Evolutionary conservation across 2,113 vertebrate genomes (phyloP), one percentile per base, ranked within the genome.

Genomic region (Mesembrinibis cayennensis): DNA sequence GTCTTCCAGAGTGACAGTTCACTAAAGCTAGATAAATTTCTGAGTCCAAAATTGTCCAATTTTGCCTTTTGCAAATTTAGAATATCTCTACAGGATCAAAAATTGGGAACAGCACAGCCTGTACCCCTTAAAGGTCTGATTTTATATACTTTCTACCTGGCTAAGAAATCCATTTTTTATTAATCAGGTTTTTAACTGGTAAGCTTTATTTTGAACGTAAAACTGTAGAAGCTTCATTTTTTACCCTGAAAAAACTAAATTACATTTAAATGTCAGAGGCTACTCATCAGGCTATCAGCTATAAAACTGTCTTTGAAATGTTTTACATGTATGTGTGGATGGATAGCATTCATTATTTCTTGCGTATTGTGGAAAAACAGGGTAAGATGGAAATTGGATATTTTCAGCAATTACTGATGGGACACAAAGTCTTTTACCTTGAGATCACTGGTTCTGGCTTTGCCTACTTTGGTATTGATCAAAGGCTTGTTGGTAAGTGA

Each of bases 161-260:
- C 52, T 85, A 72, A 30, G 7, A 95, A 89, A 87, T 87, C 27
- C 14, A 50, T 72, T 95, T 95, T 82, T 79, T 71, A 63, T 93
- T 91, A 21, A 49, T 81, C 56, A 52, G 10, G 6, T 82, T 92
- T 96, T 79, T 83, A 81, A 47, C 23, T 1, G 6, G 26, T 42
- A 56, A 81, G 67, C 36, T 89, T 91, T 95, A 61, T 91, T 95
- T 95, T 94, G n/a, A 77, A 73, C 62, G 58, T 85, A 94, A 95
- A 97, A 79, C 45, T 42, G 22, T 25, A 88, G 16, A 61, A 90
- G 40, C 32, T 85, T 87, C 27, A 53, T 65, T 61, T 93, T 94
- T 93, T n/a, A 53, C 45, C 56, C 42, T 5, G 3, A 65, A 76
- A 88, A 82, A 74, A 13, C 5, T 49, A 53, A 82, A 94, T 85